Evolutionary conservation across 1,140 invertebrate genomes (phyloP), one percentile per base, ranked within the genome.

Genomic region (Scaptomyza pallida): DNA sequence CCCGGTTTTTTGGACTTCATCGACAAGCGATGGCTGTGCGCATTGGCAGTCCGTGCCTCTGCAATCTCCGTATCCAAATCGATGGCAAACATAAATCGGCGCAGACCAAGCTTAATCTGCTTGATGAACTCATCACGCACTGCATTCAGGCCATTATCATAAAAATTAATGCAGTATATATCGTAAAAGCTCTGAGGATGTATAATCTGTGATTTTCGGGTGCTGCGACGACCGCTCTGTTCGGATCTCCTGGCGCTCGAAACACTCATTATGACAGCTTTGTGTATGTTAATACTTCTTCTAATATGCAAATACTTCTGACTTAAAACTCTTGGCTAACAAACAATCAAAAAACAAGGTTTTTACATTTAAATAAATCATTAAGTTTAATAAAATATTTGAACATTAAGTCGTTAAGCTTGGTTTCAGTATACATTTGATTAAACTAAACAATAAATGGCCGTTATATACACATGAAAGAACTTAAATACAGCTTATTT

Each of bases 391-490:
- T 57, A 3, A 26, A 35, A 35, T 48, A 40, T 64, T 64, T 35
- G 41, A 45, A 54, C 15, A 30, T 64, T 17, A 10, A 37, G 41
- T 1, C 12, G 12, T 37, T 23, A 41, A 26, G 19, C n/a, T 55
- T 41, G 26, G 16, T 16, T 55, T 55, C 40, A 26, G 23, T 55
- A 47, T 23, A 26, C n/a, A 35, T 16, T 10, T 44, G 4, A 51
- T 60, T 57, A 57, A 33, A 33, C 10, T 75, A 69, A 10, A 21
- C n/a, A 30, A 15, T 79, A 75, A 75, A 83, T 79, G 81, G 68
- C 72, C 57, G 55, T 45, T 85, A 85, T 85, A 9, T 85, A 85
- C 80, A 85, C 60, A 76, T 83, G 80, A 72, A 70, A 69, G n/a
- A 47, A 48, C 37, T 48, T 57, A 72, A 51, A 13, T 40, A 50